These are phyloP conservation scores for Corythornis madagascariensis DNA, from an alignment of 2,113 vertebrate species.

Conservation along the genomic window DNA sequence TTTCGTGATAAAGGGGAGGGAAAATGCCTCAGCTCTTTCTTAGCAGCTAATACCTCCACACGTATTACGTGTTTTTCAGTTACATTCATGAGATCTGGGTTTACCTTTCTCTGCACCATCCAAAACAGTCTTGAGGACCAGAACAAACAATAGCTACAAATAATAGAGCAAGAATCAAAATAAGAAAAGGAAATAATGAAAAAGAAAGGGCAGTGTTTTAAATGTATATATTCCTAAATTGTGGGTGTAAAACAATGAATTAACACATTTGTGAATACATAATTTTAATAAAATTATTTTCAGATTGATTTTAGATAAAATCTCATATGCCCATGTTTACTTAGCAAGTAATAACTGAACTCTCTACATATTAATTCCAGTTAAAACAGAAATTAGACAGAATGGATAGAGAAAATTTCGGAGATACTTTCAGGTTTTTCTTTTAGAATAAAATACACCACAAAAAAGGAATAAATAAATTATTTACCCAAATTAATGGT, in stretches of 20 bases:
- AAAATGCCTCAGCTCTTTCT: neutral
- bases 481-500: slow-evolving; percentile 77
- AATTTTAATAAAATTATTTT: slow-evolving; percentile 61
- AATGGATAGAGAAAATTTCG: slow-evolving; percentile 59
- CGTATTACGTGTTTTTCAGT: neutral
- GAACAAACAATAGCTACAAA: neutral
- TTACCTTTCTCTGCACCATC: neutral
- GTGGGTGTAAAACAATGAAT: neutral
- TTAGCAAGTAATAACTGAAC: slow-evolving; percentile 58
- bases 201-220: neutral
- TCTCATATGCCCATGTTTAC: slow-evolving; percentile 23
- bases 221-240: neutral
- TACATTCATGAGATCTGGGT: neutral
- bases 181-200: neutral
- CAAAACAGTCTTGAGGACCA: neutral
- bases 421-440: slow-evolving; percentile 56
- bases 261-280: slow-evolving; percentile 4
- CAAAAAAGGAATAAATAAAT: slow-evolving; percentile 80
- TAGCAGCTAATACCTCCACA: neutral
- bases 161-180: neutral
- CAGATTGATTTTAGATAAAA: slow-evolving; percentile 65
- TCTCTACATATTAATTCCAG: slow-evolving; percentile 44
- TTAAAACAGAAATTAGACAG: slow-evolving; percentile 66
- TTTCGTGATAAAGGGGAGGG: neutral
- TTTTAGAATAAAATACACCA: slow-evolving; percentile 66